phyloP scores from a whole-genome alignment of 2,888 invertebrate genomes.

The Muschampia plurimacula region DNA sequence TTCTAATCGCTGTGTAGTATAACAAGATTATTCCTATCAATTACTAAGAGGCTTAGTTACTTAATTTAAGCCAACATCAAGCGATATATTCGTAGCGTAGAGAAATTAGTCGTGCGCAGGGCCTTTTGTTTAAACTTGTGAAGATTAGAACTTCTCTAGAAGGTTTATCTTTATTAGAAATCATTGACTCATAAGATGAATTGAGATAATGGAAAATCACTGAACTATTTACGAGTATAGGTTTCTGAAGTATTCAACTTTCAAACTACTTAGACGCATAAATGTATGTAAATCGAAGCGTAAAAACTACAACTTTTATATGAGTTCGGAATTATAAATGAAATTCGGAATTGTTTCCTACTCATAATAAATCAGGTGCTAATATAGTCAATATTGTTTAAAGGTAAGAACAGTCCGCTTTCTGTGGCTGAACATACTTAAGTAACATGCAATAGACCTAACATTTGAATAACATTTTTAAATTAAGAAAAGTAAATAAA shows the following conservation, averaged over 20 bases:
- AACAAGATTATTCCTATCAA: conserved; percentile 31
- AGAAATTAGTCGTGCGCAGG: conserved; percentile 1
- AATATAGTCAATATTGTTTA: no score
- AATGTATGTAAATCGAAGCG: background rate
- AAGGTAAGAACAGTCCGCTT: no score
- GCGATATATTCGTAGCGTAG: background rate
- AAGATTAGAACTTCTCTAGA: background rate
- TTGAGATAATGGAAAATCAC: background rate
- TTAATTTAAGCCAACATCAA: conserved; percentile 1
- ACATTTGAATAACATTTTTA: no score
- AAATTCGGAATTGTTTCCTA: no score
- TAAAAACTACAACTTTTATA: no score
- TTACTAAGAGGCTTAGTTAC: conserved; percentile 19
- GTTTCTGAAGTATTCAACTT: background rate
- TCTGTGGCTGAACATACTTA: no score
- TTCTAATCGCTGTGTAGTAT: conserved; percentile 12
- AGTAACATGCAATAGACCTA: no score
- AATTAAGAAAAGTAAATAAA: no score
- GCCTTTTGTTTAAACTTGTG: background rate
- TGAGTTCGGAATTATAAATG: no score
- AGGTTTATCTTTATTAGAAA: conserved; percentile 5
- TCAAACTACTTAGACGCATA: background rate
- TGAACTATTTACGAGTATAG: background rate
- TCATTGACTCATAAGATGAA: background rate
- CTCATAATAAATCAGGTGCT: no score